Evolutionary conservation across 2,797 vertebrate genomes (phyloP).

Genomic region (Cacajao melanocephalus): DNA sequence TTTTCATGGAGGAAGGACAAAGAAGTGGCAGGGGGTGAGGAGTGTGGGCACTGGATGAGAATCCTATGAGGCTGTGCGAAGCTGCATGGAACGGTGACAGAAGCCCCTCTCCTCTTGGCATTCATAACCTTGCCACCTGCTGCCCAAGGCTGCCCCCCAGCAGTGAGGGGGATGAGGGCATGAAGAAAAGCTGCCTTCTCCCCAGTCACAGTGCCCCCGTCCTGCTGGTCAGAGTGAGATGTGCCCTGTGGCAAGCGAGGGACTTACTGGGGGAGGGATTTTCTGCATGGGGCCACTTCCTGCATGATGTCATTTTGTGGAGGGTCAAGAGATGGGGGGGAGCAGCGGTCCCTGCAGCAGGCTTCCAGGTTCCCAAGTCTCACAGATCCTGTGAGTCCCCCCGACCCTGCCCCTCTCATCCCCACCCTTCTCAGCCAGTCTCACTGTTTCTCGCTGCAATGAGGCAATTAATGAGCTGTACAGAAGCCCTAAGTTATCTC

Average conservation of each 20-base stretch:
- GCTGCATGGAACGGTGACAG: neutral
- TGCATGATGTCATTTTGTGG: neutral
- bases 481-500: constrained; percentile 35
- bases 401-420: rapidly evolving
- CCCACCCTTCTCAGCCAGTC: neutral
- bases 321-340: neutral
- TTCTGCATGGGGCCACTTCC: neutral
- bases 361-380: rapidly evolving
- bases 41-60: rapidly evolving
- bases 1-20: neutral
- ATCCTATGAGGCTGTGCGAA: rapidly evolving
- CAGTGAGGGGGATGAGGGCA: neutral
- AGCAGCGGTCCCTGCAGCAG: neutral
- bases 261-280: neutral
- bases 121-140: rapidly evolving
- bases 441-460: constrained; percentile 18
- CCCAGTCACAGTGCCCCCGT: rapidly evolving
- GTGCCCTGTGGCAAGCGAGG: neutral
- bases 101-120: neutral
- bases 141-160: neutral
- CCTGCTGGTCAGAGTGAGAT: neutral
- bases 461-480: constrained; percentile 46
- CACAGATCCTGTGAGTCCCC: neutral
- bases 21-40: neutral
- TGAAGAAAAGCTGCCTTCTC: neutral